Evolutionary conservation across 2,888 invertebrate species (phyloP).

Genomic region (Galeruca laticollis): DNA sequence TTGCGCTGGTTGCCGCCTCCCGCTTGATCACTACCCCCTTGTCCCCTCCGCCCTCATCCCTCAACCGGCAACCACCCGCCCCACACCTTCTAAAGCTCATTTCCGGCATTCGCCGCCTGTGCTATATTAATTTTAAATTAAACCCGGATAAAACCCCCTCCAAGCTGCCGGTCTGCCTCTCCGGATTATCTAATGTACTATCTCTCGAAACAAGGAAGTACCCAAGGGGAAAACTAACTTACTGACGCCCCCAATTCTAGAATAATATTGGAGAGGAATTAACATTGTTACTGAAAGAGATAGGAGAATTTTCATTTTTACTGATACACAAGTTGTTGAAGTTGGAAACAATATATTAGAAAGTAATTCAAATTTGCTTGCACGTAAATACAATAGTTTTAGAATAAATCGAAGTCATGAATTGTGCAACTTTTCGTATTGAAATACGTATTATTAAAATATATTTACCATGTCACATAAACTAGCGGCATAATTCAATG

Average conservation of each 20-base stretch:
- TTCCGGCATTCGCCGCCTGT: constrained; percentile 76
- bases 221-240: background rate
- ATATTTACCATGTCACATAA: too few relatives aligned
- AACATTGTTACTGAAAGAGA: background rate
- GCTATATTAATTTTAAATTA: constrained; percentile 81
- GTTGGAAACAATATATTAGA: too few relatives aligned
- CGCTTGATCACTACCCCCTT: constrained; percentile 22
- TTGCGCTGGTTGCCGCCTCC: constrained; percentile 42
- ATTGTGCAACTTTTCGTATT: too few relatives aligned
- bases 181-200: constrained; percentile 64
- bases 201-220: constrained; percentile 46
- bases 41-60: constrained; percentile 39
- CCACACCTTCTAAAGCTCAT: constrained; percentile 73
- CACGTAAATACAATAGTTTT: too few relatives aligned
- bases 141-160: constrained; percentile 70
- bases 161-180: constrained; percentile 53
- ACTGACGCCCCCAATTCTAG: background rate
- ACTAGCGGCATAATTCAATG: too few relatives aligned
- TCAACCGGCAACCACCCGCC: constrained; percentile 48
- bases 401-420: too few relatives aligned
- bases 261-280: background rate
- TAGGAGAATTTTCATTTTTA: too few relatives aligned
- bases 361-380: too few relatives aligned
- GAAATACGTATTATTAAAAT: too few relatives aligned
- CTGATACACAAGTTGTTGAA: too few relatives aligned